Evolutionary conservation across 2,797 vertebrate species (phyloP).

Genomic region (Rhinatrema bivittatum): DNA sequence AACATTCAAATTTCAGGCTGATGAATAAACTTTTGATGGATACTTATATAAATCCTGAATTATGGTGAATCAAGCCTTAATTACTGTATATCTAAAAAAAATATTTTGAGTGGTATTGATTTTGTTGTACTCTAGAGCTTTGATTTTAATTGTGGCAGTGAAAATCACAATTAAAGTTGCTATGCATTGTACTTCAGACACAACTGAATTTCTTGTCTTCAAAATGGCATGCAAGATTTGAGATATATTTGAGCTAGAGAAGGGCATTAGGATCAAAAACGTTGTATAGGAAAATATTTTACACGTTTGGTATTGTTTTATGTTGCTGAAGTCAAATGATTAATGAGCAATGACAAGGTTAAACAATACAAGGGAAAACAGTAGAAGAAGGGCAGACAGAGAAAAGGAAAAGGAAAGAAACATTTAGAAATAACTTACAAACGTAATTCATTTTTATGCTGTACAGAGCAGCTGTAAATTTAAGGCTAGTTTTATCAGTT

Average conservation of each 20-base stretch:
- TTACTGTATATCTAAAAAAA: no score
- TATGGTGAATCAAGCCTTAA: no score
- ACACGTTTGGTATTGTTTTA: constrained; percentile 1
- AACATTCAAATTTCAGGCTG: no score
- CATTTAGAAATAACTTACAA: background rate
- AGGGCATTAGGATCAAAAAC: constrained; percentile 9
- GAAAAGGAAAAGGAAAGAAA: constrained; percentile 4
- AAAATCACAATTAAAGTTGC: no score
- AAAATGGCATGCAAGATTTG: no score
- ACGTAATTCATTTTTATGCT: background rate
- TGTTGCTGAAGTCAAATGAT: constrained; percentile 10
- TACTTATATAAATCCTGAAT: no score
- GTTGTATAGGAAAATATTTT: constrained; percentile 13
- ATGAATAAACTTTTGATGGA: no score
- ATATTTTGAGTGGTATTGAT: no score
- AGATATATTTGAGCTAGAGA: constrained; percentile 18
- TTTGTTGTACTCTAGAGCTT: no score
- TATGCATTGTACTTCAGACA: no score
- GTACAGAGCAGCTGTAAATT: background rate
- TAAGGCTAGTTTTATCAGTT: background rate
- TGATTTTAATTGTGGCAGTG: no score
- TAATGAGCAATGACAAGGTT: constrained; percentile 21
- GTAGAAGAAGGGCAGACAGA: background rate
- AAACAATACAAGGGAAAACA: constrained; percentile 3
- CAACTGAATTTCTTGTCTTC: no score